Evolutionary conservation across 2,888 invertebrate species (phyloP).

Genomic region (Lapara coniferarum): DNA sequence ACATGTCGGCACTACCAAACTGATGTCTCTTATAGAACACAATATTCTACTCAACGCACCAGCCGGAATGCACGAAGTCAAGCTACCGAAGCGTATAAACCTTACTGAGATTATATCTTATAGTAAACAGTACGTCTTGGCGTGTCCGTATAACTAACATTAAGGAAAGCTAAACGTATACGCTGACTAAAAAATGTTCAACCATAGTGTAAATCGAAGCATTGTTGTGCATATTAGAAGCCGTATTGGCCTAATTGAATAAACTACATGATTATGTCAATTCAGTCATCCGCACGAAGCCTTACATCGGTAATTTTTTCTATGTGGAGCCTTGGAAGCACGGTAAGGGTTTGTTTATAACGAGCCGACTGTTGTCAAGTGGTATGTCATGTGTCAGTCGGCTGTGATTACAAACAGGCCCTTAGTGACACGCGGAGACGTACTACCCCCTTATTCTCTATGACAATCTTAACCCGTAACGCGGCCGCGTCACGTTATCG

Average conservation of each 20-base stretch:
- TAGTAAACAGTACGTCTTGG: constrained; percentile 55
- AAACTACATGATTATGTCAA: constrained; percentile 21
- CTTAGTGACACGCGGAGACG: constrained; percentile 51
- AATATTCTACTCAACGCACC: constrained; percentile 58
- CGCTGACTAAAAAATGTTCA: not conserved
- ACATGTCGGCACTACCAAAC: constrained; percentile 14
- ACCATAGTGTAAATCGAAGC: constrained; percentile 6
- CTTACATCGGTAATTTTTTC: not conserved
- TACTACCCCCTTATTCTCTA: too few relatives aligned
- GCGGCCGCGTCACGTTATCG: too few relatives aligned
- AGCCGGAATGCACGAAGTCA: constrained; percentile 80
- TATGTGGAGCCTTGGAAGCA: not conserved
- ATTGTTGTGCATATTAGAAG: constrained; percentile 16
- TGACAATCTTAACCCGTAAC: too few relatives aligned
- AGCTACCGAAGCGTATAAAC: constrained; percentile 78
- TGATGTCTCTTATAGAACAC: constrained; percentile 17
- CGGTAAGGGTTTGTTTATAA: constrained; percentile 20
- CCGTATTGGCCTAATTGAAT: constrained; percentile 1
- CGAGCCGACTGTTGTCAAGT: not conserved
- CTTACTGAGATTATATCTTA: constrained; percentile 76
- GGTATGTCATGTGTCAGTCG: not conserved
- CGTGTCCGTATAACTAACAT: constrained; percentile 33
- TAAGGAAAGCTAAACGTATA: not conserved
- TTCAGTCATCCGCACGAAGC: constrained; percentile 10
- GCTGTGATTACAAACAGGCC: constrained; percentile 21